A percentile compares a stretch with the other conserved stretches of the same genome.
These are phyloP conservation scores for Cyrtorhinus lividipennis DNA, from an alignment of 1,140 invertebrate species.

Conservation along the genomic window DNA sequence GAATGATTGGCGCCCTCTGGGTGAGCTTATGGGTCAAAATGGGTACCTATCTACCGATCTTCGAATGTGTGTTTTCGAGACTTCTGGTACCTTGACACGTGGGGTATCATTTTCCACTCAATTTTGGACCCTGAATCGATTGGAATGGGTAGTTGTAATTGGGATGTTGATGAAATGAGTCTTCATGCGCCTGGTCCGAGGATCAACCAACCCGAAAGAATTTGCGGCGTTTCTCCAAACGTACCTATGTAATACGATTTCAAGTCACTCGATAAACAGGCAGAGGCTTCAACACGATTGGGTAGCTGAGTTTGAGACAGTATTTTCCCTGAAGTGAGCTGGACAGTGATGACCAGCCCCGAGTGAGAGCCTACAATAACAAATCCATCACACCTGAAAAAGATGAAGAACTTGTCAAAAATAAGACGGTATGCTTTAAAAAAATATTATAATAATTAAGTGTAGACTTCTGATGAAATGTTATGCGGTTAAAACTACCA, in stretches of 20 bases:
- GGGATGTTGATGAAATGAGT: background rate
- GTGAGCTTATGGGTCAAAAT: too few relatives aligned
- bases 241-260: constrained; percentile 31
- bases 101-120: background rate
- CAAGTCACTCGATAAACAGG: constrained; percentile 32
- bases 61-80: background rate
- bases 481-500: too few relatives aligned
- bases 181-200: too few relatives aligned
- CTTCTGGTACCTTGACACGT: too few relatives aligned
- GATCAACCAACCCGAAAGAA: too few relatives aligned
- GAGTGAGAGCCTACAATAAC: constrained; percentile 45
- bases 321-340: constrained; percentile 29
- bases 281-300: constrained; percentile 41
- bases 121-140: background rate
- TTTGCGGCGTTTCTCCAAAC: background rate
- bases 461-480: too few relatives aligned
- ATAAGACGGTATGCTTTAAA: too few relatives aligned
- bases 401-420: too few relatives aligned
- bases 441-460: too few relatives aligned
- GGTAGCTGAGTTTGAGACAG: constrained; percentile 33
- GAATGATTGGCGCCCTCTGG: too few relatives aligned
- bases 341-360: constrained; percentile 37
- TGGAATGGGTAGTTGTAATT: background rate
- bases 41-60: background rate
- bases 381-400: constrained; percentile 28